Conservation (phyloP, 2,113 vertebrate genomes). For the Macrotis lagotis region DNA sequence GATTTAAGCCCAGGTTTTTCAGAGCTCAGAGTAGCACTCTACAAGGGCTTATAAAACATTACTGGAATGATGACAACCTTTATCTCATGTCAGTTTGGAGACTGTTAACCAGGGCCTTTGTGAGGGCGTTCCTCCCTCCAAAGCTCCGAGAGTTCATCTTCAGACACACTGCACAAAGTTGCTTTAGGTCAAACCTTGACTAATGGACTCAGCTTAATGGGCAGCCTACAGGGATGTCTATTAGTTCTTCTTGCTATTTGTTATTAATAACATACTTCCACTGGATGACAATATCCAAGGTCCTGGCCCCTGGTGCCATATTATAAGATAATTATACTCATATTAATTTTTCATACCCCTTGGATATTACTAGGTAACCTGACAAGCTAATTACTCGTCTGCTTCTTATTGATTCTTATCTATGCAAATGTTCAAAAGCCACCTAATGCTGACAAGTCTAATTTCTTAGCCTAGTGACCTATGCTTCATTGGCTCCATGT, state of each 20-base stretch:
- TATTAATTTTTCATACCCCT: constrained; percentile 55
- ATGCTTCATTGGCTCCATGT: not conserved
- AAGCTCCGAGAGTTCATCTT: constrained; percentile 1
- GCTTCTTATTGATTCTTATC: not conserved
- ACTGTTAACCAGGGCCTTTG: not conserved
- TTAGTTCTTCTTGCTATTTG: not conserved
- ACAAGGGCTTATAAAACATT: not conserved
- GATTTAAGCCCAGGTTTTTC: not conserved
- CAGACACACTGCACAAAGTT: not conserved
- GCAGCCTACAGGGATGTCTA: constrained; percentile 21
- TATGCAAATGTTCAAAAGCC: constrained; percentile 60
- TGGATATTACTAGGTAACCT: constrained; percentile 32
- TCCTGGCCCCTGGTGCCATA: constrained; percentile 4
- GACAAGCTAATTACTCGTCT: constrained; percentile 9
- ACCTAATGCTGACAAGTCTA: constrained; percentile 3
- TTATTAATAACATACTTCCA: constrained; percentile 45
- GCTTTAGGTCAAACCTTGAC: not conserved
- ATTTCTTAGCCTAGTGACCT: constrained; percentile 18
- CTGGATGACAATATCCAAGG: not conserved
- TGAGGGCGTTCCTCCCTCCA: not conserved
- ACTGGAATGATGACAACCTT: not conserved
- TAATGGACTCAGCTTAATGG: constrained; percentile 1
- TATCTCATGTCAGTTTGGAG: not conserved
- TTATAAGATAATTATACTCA: constrained; percentile 44
- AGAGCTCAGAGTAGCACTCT: constrained; percentile 3